A percentile compares a stretch with the other conserved stretches of the same genome.
phyloP scores from a whole-genome alignment of 2,797 vertebrate species.

The Peromyscus attwateri region DNA sequence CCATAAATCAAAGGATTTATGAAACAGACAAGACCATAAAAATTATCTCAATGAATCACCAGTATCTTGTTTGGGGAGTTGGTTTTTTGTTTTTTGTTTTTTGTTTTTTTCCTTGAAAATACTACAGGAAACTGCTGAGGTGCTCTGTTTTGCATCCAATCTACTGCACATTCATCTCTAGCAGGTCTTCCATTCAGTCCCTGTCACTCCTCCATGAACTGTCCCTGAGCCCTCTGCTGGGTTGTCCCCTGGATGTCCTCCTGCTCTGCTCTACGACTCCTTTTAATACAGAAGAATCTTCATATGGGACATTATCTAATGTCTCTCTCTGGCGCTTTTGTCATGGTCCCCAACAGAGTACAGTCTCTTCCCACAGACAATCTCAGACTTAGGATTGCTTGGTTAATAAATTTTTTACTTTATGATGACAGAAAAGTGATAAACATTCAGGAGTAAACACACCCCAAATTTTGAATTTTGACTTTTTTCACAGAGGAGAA shows the following conservation, averaged over 20 bases:
- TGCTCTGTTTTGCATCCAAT: not conserved
- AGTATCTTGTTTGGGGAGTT: not conserved
- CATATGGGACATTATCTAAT: not conserved
- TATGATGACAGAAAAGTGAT: not conserved
- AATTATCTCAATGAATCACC: conserved; percentile 24
- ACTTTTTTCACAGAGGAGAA: not conserved
- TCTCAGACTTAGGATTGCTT: not conserved
- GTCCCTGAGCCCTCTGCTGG: no score
- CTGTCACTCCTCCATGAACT: not conserved
- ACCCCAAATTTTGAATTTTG: not conserved
- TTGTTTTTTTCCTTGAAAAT: not conserved
- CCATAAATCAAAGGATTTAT: not conserved
- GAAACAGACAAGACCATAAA: conserved; percentile 10
- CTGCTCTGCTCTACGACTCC: fast-evolving
- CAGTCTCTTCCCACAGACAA: not conserved
- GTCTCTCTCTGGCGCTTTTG: not conserved
- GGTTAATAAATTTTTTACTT: not conserved
- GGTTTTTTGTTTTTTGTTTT: not conserved
- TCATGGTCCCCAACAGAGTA: not conserved
- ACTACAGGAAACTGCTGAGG: not conserved
- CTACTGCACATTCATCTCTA: not conserved
- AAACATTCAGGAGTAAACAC: not conserved
- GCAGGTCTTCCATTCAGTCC: not conserved
- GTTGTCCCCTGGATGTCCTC: not conserved
- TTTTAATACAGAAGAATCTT: not conserved